A percentile compares a stretch with the other conserved stretches of the same genome.
phyloP scores from a whole-genome alignment of 2,113 vertebrate genomes.

The Dicrurus megarhynchus region DNA sequence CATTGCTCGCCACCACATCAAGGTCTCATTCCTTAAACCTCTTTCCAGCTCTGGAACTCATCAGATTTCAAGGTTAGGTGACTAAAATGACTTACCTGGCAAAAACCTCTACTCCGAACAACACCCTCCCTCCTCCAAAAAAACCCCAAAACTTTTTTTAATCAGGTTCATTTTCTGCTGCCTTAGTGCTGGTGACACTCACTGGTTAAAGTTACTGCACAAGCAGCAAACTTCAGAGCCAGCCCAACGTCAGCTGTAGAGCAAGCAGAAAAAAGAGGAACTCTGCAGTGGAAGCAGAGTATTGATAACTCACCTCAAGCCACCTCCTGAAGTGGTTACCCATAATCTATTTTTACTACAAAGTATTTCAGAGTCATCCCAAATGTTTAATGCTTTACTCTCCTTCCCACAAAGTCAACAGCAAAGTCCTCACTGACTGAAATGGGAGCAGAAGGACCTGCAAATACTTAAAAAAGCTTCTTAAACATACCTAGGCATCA shows the following conservation, averaged over 20 bases:
- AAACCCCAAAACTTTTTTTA: not conserved
- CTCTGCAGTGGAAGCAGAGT: not conserved
- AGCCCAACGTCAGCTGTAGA: fast-evolving
- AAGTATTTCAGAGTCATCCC: not conserved
- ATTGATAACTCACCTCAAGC: not conserved
- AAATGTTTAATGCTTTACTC: not conserved
- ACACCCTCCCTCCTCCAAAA: not conserved
- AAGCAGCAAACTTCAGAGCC: not conserved
- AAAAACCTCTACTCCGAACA: not conserved
- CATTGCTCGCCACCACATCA: not conserved
- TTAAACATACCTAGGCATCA: not conserved
- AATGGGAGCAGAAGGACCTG: not conserved
- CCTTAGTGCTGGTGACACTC: not conserved
- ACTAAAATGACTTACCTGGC: not conserved
- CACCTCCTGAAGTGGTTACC: not conserved
- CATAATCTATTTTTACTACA: not conserved
- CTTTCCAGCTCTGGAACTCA: not conserved
- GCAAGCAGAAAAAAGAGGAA: not conserved
- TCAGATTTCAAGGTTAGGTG: not conserved
- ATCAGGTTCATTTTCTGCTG: not conserved
- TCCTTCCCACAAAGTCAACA: not conserved
- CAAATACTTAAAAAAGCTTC: not conserved
- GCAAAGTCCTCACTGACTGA: not conserved
- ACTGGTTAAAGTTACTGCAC: not conserved
- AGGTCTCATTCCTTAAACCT: not conserved